Evolutionary conservation across 2,797 vertebrate genomes (phyloP).

Genomic region (Falco novaeseelandiae): DNA sequence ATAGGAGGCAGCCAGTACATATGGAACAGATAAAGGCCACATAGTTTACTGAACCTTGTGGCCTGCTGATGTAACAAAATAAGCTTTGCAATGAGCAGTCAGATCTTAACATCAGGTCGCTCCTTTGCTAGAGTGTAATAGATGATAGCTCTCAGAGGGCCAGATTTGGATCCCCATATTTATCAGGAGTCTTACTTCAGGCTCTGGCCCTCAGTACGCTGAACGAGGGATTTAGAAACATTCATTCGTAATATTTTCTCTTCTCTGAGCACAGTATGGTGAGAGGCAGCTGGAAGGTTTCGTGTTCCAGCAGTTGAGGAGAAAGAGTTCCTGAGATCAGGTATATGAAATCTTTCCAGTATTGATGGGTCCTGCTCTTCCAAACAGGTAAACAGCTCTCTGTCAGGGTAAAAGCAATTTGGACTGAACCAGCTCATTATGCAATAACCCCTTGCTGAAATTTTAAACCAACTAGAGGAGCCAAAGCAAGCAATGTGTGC

Average conservation of each 20-base stretch:
- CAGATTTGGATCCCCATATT: slow-evolving; percentile 46
- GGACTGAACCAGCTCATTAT: neutral
- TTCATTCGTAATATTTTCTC: slow-evolving; percentile 29
- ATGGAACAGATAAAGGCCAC: slow-evolving; percentile 67
- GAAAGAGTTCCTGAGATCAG: slow-evolving; percentile 12
- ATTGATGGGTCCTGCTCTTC: neutral
- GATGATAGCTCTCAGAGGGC: slow-evolving; percentile 49
- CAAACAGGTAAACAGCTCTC: slow-evolving; percentile 17
- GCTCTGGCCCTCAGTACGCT: slow-evolving; percentile 21
- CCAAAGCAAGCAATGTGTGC: neutral
- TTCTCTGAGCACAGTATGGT: slow-evolving; percentile 15
- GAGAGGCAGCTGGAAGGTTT: slow-evolving; percentile 51
- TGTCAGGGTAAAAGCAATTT: neutral
- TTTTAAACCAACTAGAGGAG: neutral
- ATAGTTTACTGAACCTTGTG: slow-evolving; percentile 62
- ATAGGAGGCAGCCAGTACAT: slow-evolving; percentile 60
- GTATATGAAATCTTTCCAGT: neutral
- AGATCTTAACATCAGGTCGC: slow-evolving; percentile 36
- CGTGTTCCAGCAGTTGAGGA: slow-evolving; percentile 14
- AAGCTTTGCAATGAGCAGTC: slow-evolving; percentile 62
- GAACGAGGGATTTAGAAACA: slow-evolving; percentile 45
- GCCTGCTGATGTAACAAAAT: slow-evolving; percentile 67
- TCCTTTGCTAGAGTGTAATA: slow-evolving; percentile 18
- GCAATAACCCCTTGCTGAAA: neutral
- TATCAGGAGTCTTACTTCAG: slow-evolving; percentile 61